Evolutionary conservation across 2,113 vertebrate genomes (phyloP).

Genomic region (Odontophorus gujanensis): DNA sequence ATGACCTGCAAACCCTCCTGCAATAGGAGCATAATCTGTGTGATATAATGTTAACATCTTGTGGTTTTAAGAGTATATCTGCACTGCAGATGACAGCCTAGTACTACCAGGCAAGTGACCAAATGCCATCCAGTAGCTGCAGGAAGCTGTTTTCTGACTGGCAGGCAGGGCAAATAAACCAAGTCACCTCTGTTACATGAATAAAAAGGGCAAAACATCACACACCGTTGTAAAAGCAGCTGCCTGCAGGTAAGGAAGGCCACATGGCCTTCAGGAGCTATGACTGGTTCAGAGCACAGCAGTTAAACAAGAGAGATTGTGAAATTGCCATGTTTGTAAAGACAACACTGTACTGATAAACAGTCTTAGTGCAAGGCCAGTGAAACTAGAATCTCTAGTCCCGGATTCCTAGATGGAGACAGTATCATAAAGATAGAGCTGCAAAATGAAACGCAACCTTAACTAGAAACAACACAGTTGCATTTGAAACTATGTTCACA

Average conservation of each 20-base stretch:
- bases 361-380: not conserved
- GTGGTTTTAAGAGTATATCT: not conserved
- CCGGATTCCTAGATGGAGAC: not conserved
- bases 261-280: not conserved
- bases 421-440: not conserved
- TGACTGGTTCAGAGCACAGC: not conserved
- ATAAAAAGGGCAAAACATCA: not conserved
- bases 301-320: not conserved
- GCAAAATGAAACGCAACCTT: not conserved
- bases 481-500: not conserved
- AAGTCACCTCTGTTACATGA: not conserved
- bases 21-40: not conserved
- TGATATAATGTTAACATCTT: not conserved
- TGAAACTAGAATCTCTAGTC: not conserved
- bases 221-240: not conserved
- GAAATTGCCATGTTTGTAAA: not conserved
- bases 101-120: not conserved
- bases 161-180: not conserved
- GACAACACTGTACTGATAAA: not conserved
- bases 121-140: not conserved
- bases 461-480: not conserved
- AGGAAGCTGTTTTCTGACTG: not conserved
- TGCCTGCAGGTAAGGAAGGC: not conserved
- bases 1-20: not conserved
- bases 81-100: not conserved